phyloP scores from a whole-genome alignment of 2,888 invertebrate genomes.

The Stenotaenia linearis region DNA sequence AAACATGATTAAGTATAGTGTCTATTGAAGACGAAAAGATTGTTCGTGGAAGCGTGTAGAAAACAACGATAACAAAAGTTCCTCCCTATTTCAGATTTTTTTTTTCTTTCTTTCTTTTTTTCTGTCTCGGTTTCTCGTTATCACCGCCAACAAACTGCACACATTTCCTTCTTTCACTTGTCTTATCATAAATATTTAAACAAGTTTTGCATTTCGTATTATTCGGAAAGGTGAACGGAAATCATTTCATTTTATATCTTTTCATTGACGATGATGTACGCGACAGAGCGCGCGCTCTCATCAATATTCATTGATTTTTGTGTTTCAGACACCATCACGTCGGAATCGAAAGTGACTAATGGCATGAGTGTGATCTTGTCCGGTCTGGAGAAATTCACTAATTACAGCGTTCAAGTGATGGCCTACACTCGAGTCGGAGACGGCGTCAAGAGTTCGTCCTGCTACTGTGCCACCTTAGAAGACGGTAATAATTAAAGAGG shows the following conservation, averaged over 20 bases:
- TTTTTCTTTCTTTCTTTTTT: not conserved
- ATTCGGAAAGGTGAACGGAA: not conserved
- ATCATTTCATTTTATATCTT: not conserved
- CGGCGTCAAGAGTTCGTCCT: not conserved
- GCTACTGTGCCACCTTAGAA: slow-evolving; percentile 24
- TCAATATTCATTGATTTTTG: not conserved
- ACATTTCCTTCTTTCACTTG: not conserved
- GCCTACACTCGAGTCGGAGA: slow-evolving; percentile 24
- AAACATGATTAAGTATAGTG: slow-evolving; percentile 14
- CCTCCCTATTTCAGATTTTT: not conserved
- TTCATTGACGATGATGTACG: too few relatives aligned
- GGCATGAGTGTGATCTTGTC: not conserved
- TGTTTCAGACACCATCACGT: not conserved
- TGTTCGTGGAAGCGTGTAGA: not conserved
- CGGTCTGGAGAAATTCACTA: slow-evolving; percentile 18
- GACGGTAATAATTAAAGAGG: not conserved
- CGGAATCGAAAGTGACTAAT: slow-evolving; percentile 24
- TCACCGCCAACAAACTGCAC: not conserved
- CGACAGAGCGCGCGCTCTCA: too few relatives aligned
- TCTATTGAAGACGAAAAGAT: slow-evolving; percentile 5
- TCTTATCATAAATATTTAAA: slow-evolving; percentile 8
- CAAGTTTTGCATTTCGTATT: not conserved
- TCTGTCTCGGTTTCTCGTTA: not conserved
- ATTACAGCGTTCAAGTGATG: slow-evolving; percentile 27
- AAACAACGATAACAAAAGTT: slow-evolving; percentile 6